Percentiles rank a stretch among this genome's conserved stretches.
Evolutionary conservation across 2,797 vertebrate species (phyloP).

Genomic region (Macroramphosus scolopax): DNA sequence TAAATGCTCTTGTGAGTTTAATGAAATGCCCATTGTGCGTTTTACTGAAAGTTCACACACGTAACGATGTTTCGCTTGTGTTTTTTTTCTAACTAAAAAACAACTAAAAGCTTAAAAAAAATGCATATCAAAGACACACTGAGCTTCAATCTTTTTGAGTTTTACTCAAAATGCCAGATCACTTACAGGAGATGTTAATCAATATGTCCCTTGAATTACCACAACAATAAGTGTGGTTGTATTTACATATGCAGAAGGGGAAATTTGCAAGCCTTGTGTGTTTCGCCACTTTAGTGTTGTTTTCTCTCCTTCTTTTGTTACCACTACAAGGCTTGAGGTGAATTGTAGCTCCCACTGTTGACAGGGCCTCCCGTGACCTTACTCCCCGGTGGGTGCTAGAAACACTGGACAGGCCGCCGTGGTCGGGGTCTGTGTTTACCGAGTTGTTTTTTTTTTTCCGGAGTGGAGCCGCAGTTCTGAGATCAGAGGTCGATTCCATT

Average conservation of each 20-base stretch:
- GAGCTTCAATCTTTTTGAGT: no score
- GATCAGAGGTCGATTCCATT: constrained; percentile 37
- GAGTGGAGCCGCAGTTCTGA: constrained; percentile 23
- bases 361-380: constrained; percentile 60
- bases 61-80: constrained; percentile 56
- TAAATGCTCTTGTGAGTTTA: constrained; percentile 59
- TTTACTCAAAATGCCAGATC: no score
- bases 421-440: constrained; percentile 53
- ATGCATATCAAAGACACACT: constrained; percentile 14
- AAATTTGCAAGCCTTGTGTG: constrained; percentile 17
- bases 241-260: constrained; percentile 8
- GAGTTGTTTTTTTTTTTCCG: constrained; percentile 34
- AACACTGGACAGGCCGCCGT: constrained; percentile 56
- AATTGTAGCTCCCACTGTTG: constrained; percentile 59
- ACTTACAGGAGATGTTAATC: constrained; percentile 7
- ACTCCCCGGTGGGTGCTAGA: constrained; percentile 43
- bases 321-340: constrained; percentile 46
- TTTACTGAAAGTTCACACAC: constrained; percentile 53
- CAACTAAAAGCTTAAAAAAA: constrained; percentile 13
- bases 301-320: constrained; percentile 57
- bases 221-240: constrained; percentile 8
- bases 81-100: constrained; percentile 9
- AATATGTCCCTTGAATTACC: constrained; percentile 17
- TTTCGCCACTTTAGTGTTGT: constrained; percentile 33
- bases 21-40: constrained; percentile 63